A percentile compares a stretch with the other conserved stretches of the same genome.
Conservation (phyloP, 2,797 vertebrate genomes). For the Neomorphus geoffroyi region DNA sequence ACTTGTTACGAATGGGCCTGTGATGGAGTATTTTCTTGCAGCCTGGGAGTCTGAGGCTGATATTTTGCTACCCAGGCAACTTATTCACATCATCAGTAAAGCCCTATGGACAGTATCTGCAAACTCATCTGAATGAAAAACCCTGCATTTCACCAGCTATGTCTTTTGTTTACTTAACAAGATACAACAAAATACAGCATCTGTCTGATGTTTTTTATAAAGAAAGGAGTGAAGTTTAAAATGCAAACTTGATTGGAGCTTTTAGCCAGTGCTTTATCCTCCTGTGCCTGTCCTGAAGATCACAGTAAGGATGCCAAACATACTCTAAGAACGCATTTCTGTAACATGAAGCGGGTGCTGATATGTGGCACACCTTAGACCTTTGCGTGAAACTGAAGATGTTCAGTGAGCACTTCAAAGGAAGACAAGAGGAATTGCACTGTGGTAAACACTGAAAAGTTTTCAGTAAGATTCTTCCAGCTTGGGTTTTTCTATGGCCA, state of each 20-base stretch:
- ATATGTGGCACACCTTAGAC: not conserved
- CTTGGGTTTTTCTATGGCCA: not conserved
- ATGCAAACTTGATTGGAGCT: not conserved
- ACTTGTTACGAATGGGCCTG: not conserved
- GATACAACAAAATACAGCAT: not conserved
- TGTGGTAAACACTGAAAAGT: not conserved
- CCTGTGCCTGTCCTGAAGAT: not conserved
- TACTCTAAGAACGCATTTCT: not conserved
- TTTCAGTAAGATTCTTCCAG: not conserved
- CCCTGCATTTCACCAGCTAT: not conserved
- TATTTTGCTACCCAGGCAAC: slow-evolving; percentile 45
- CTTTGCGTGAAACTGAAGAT: not conserved
- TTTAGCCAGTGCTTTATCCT: not conserved
- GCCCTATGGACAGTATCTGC: not conserved
- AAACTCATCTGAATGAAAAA: not conserved
- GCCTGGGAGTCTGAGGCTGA: not conserved
- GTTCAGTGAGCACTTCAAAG: not conserved
- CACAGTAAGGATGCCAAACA: not conserved
- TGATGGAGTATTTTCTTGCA: not conserved
- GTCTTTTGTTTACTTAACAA: not conserved
- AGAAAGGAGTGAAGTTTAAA: not conserved
- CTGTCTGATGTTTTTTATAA: not conserved
- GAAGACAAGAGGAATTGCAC: not conserved
- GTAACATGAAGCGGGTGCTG: not conserved
- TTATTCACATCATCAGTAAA: not conserved